These are phyloP conservation scores for Zootermopsis nevadensis DNA, from an alignment of 2,888 invertebrate species.

Conservation along the genomic window DNA sequence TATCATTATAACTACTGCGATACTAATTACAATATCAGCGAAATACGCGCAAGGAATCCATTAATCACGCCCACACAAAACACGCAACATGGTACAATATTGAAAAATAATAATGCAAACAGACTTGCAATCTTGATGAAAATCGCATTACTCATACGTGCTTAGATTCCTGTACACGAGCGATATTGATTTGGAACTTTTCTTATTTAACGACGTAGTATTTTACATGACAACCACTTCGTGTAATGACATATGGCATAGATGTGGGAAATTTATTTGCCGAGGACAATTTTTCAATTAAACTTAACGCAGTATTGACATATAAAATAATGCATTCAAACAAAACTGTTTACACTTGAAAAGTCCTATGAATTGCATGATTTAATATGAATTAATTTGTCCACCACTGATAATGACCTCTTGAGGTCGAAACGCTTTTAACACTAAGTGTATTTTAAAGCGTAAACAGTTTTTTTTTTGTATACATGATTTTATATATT, in stretches of 20 bases:
- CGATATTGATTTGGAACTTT: neutral
- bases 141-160: neutral
- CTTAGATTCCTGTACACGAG: neutral
- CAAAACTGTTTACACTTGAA: too few species aligned
- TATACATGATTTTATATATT: too few species aligned
- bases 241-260: neutral
- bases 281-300: too few species aligned
- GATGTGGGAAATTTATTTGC: neutral
- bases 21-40: constrained; percentile 7
- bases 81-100: neutral
- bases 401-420: too few species aligned
- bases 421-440: too few species aligned
- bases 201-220: neutral
- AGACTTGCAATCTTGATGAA: constrained; percentile 8
- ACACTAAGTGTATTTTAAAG: too few species aligned
- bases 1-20: neutral
- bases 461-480: too few species aligned
- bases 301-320: too few species aligned
- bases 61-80: neutral
- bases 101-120: constrained; percentile 12
- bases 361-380: too few species aligned
- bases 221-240: neutral
- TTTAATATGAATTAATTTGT: too few species aligned
- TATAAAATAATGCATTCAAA: too few species aligned
- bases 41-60: constrained; percentile 12